A percentile compares a stretch with the other conserved stretches of the same genome.
Evolutionary conservation across 1,140 invertebrate genomes (phyloP).

Genomic region (Plodia interpunctella): DNA sequence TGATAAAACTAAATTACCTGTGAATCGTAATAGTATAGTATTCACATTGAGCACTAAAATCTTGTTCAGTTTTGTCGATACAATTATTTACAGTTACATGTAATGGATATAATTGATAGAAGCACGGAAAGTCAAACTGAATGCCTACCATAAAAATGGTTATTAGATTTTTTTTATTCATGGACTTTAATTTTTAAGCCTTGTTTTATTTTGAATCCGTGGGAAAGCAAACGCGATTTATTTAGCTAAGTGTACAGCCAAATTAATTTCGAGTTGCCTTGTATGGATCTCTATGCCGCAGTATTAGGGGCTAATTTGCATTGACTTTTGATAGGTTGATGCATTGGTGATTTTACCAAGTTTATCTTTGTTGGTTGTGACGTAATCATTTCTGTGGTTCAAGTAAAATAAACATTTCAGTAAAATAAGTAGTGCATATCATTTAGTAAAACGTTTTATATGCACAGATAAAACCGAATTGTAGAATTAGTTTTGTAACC

Average conservation of each 20-base stretch:
- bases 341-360: too few relatives aligned
- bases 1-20: too few relatives aligned
- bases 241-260: too few relatives aligned
- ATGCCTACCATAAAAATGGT: too few relatives aligned
- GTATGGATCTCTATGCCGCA: too few relatives aligned
- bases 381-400: too few relatives aligned
- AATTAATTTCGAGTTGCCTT: too few relatives aligned
- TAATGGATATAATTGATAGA: background rate
- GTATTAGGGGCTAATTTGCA: too few relatives aligned
- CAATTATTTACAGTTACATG: background rate
- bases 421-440: slow-evolving; percentile 47
- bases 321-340: too few relatives aligned
- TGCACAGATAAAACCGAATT: slow-evolving; percentile 31
- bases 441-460: slow-evolving; percentile 31
- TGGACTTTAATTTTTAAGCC: slow-evolving; percentile 11
- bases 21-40: too few relatives aligned
- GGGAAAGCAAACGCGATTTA: slow-evolving; percentile 43
- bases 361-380: background rate
- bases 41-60: background rate
- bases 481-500: slow-evolving; percentile 25
- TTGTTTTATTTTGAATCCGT: slow-evolving; percentile 40
- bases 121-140: background rate
- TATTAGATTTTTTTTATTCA: too few relatives aligned
- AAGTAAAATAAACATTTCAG: background rate
- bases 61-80: background rate